Percentiles rank a stretch among this genome's conserved stretches.
Evolutionary conservation across 2,797 vertebrate species (phyloP).

Genomic region (Tachyglossus aculeatus): DNA sequence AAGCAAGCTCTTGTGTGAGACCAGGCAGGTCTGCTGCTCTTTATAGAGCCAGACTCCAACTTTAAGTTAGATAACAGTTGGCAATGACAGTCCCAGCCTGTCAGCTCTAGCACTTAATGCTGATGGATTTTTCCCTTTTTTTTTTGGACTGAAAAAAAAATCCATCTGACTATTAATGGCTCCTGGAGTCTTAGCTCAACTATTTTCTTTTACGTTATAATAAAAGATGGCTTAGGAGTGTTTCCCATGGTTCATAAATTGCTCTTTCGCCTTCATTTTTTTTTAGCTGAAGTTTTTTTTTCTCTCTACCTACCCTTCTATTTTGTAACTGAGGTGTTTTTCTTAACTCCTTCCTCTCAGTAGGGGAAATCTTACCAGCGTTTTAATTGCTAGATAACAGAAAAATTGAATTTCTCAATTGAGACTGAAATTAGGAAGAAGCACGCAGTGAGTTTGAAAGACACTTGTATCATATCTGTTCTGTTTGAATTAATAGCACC

Average conservation of each 20-base stretch:
- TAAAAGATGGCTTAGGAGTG: constrained; percentile 42
- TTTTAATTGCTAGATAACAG: constrained; percentile 15
- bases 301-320: neutral
- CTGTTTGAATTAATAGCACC: neutral
- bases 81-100: constrained; percentile 25
- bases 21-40: neutral
- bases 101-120: constrained; percentile 52
- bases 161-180: constrained; percentile 33
- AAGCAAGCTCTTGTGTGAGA: neutral
- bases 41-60: constrained; percentile 30
- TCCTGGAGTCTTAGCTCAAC: constrained; percentile 54
- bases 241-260: constrained; percentile 10
- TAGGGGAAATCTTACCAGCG: neutral
- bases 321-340: neutral
- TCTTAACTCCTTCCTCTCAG: constrained; percentile 1
- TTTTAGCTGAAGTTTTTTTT: neutral
- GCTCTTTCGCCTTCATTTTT: neutral
- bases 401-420: constrained; percentile 16
- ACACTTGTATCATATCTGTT: neutral
- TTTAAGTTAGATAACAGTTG: constrained; percentile 45
- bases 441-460: neutral
- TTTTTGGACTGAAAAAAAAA: constrained; percentile 1
- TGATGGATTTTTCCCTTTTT: constrained; percentile 40
- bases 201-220: constrained; percentile 53
- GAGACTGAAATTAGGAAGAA: neutral